Evolutionary conservation across 2,113 vertebrate genomes (phyloP).

Genomic region (Bombycilla garrulus): DNA sequence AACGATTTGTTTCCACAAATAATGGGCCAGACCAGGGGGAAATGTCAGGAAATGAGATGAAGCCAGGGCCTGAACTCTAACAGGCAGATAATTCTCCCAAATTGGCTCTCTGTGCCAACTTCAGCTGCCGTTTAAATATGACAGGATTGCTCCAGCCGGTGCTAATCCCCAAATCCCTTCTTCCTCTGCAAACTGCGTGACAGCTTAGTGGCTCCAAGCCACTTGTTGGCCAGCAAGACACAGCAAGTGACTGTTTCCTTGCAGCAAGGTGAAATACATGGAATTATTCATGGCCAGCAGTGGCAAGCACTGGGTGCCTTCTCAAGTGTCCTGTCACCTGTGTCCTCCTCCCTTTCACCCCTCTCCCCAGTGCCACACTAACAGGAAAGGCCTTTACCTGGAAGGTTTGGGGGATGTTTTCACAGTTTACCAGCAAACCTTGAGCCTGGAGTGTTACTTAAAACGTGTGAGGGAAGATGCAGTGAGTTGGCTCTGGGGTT

Average conservation of each 20-base stretch:
- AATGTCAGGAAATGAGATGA: neutral
- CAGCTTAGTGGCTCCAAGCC: neutral
- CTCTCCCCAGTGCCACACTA: neutral
- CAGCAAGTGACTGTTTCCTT: neutral
- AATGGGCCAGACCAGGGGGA: neutral
- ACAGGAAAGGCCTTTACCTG: neutral
- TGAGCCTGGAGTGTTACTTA: neutral
- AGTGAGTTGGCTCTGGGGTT: neutral
- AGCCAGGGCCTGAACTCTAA: neutral
- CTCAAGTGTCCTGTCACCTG: neutral
- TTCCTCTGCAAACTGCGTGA: neutral
- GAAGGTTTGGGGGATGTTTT: neutral
- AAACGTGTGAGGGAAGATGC: fast-evolving
- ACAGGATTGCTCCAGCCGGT: neutral
- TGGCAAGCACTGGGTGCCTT: neutral
- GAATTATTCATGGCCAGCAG: neutral
- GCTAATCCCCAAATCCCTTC: slow-evolving; percentile 21
- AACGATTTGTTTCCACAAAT: neutral
- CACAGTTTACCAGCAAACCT: neutral
- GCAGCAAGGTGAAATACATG: neutral
- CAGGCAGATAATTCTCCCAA: slow-evolving; percentile 1
- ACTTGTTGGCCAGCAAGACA: neutral
- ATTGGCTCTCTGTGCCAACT: neutral
- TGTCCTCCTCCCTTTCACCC: neutral
- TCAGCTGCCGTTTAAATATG: neutral